Conservation (phyloP, 2,888 invertebrate species). For the Melieria picta region DNA sequence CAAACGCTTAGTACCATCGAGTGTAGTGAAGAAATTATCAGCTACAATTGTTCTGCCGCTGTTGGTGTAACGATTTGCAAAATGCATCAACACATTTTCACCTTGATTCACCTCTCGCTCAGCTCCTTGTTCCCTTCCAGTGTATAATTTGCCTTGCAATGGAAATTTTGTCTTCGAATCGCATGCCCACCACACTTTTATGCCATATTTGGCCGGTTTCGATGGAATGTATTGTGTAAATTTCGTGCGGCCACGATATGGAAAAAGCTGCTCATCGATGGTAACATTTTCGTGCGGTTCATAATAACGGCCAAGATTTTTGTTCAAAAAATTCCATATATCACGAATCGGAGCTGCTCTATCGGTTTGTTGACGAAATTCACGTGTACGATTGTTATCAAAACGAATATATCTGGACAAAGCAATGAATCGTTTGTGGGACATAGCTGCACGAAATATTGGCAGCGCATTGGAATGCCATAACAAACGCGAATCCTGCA, state of each 20-base stretch:
- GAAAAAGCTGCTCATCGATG: conserved; percentile 35
- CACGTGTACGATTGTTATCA: conserved; percentile 49
- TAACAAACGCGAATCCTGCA: conserved; percentile 36
- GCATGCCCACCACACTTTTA: too few species aligned
- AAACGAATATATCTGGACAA: conserved; percentile 50
- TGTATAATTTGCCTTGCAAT: conserved; percentile 39
- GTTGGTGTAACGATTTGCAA: conserved; percentile 36
- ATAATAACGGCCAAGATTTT: conserved; percentile 33
- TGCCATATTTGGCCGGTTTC: conserved; percentile 35
- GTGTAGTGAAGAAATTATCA: conserved; percentile 38
- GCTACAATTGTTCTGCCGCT: conserved; percentile 34
- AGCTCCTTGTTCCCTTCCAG: conserved; percentile 27
- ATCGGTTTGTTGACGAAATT: conserved; percentile 7
- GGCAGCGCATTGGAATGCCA: conserved; percentile 27
- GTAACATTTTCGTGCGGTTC: conserved; percentile 31
- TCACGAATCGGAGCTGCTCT: conserved; percentile 31
- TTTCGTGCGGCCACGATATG: conserved; percentile 35
- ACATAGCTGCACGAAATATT: conserved; percentile 36
- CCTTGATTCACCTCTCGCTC: conserved; percentile 39
- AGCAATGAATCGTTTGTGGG: conserved; percentile 40
- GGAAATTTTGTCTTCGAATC: conserved; percentile 38
- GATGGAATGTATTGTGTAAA: conserved; percentile 28
- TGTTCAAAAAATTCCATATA: conserved; percentile 34
- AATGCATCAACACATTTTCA: conserved; percentile 37
- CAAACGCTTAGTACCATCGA: conserved; percentile 22